Evolutionary conservation across 2,113 vertebrate genomes (phyloP), one percentile per base, ranked within the genome.

Genomic region (Syngnathus floridae): DNA sequence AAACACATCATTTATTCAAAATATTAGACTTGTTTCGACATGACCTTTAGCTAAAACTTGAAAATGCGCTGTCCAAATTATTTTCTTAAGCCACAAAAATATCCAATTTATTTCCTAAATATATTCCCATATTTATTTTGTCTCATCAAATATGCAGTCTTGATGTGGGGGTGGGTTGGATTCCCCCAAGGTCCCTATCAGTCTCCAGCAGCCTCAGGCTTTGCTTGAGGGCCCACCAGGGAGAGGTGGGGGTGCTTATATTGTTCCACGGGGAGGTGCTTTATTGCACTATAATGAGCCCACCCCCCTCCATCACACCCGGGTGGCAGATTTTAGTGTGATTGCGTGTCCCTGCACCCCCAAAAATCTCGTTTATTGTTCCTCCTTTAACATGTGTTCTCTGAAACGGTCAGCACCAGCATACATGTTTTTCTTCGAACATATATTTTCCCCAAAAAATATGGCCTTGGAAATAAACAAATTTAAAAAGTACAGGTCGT

Each of bases 211-310:
- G 93, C 92, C 84, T 67, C 51, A 0, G 84, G 86, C 81, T 57
- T 68, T 60, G 76, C 84, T 71, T 84, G 26, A 78, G 7, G 48
- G 21, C 52, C 52, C 52, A 12, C 11, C 12, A 14, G 21, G 46
- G 17, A 48, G 17, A 19, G 5, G 17, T 19, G 17, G 46, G 46
- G 46, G 46, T 19, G 46, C 17, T 43, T 43, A 43, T 10, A 43
- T 43, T 43, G 9, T 43, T 43, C 41, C 41, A 7, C 4, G 46
- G 46, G 46, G 46, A 48, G 54, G 85, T 89, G 91, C 91, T 91
- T 93, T 92, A 93, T 93, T 93, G 89, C 91, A 83, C 85, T 86
- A 90, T 93, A 94, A 94, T 93, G 92, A 93, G 43, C 1, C 17
- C 19, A 46, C 3, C 45, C 16, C 13, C 45, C 45, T 16, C 5